These are phyloP conservation scores for Brienomyrus longianalis DNA, from an alignment of 2,113 vertebrate genomes.

Conservation along the genomic window DNA sequence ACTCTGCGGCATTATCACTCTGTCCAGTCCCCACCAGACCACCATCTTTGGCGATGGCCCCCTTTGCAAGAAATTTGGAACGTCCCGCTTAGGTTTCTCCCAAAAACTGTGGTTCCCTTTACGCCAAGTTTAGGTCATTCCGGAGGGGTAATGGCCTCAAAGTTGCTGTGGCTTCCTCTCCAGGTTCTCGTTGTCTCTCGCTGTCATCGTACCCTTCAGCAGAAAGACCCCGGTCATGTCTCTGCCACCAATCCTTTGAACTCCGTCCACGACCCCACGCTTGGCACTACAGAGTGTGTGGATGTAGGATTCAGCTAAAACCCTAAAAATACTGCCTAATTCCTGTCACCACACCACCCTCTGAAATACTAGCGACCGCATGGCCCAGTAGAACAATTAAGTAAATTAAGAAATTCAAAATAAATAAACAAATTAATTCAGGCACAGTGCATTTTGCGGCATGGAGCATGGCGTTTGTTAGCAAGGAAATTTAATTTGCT, in stretches of 20 bases:
- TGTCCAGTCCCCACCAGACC: neutral
- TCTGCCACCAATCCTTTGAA: neutral
- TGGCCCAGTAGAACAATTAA: neutral
- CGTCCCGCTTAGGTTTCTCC: neutral
- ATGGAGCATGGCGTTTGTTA: slow-evolving; percentile 1
- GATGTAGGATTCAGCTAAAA: neutral
- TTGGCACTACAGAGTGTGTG: neutral
- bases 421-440: neutral
- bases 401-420: neutral
- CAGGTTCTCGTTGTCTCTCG: neutral
- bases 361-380: neutral
- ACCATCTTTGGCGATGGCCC: neutral
- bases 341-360: neutral
- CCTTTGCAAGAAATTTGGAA: neutral
- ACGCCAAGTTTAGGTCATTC: neutral
- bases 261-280: neutral
- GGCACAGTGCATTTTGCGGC: neutral
- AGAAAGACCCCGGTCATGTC: neutral
- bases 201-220: neutral
- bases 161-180: neutral
- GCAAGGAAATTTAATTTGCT: slow-evolving; percentile 27
- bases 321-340: neutral
- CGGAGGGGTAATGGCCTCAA: neutral
- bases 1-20: slow-evolving; percentile 38
- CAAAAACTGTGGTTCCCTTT: neutral